Percentiles rank a stretch among this genome's conserved stretches.
phyloP scores from a whole-genome alignment of 37 sponge, comb jelly and placozoan genomes.

The Chondrosia reniformis region DNA sequence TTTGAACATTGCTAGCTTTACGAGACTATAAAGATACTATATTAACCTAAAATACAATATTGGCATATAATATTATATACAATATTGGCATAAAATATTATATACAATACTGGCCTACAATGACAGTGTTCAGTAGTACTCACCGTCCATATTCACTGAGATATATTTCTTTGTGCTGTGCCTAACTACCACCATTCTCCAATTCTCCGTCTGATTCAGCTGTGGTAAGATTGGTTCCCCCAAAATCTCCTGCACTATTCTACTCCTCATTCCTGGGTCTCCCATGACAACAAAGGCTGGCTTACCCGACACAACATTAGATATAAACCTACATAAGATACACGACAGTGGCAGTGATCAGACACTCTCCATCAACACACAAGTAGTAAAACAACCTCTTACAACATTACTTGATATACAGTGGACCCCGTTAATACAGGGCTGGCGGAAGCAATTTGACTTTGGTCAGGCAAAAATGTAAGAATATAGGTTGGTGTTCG shows the following conservation, averaged over 20 bases:
- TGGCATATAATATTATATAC: too few relatives aligned
- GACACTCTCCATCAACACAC: too few relatives aligned
- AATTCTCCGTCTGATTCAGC: slow-evolving; percentile 41
- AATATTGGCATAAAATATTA: too few relatives aligned
- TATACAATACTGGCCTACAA: too few relatives aligned
- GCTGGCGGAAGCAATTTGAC: slow-evolving; percentile 2
- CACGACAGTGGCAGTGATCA: background rate
- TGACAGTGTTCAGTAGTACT: background rate
- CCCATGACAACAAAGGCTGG: slow-evolving; percentile 83
- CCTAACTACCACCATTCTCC: slow-evolving; percentile 82
- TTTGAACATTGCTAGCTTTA: too few relatives aligned
- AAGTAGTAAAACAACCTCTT: too few relatives aligned
- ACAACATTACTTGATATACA: too few relatives aligned
- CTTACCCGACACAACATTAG: slow-evolving; percentile 73
- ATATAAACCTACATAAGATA: slow-evolving; percentile 40
- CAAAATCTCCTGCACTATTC: slow-evolving; percentile 75
- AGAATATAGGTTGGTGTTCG: background rate
- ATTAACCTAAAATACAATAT: too few relatives aligned
- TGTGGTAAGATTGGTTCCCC: slow-evolving; percentile 73
- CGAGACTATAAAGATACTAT: too few relatives aligned
- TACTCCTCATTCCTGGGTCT: slow-evolving; percentile 38
- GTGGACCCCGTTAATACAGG: too few relatives aligned
- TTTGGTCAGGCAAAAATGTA: background rate
- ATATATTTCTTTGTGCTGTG: slow-evolving; percentile 48
- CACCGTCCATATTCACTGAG: slow-evolving; percentile 47